These are phyloP conservation scores for Heliconius cydno DNA, from an alignment of 2,888 invertebrate species.

Conservation along the genomic window DNA sequence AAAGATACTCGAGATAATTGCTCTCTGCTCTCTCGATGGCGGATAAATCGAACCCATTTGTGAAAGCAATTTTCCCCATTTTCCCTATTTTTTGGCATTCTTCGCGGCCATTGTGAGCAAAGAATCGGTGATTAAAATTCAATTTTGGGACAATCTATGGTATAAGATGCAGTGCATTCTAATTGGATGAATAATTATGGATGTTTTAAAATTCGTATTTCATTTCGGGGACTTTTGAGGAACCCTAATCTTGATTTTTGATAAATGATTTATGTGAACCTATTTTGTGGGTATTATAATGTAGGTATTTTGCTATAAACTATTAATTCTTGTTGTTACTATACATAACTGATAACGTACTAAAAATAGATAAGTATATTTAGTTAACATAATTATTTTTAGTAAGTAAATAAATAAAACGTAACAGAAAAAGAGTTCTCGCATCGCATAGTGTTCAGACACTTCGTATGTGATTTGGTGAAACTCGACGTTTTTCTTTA, in stretches of 20 bases:
- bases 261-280: background rate
- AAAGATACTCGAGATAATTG: slow-evolving; percentile 83
- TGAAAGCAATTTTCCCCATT: slow-evolving; percentile 76
- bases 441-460: background rate
- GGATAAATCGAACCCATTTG: slow-evolving; percentile 72
- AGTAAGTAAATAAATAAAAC: no score
- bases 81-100: slow-evolving; percentile 81
- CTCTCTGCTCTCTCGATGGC: slow-evolving; percentile 69
- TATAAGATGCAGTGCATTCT: slow-evolving; percentile 78
- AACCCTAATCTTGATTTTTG: background rate
- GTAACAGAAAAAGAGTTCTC: background rate
- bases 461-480: background rate
- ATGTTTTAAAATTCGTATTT: slow-evolving; percentile 24
- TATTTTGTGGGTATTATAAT: no score
- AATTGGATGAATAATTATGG: slow-evolving; percentile 70
- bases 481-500: no score
- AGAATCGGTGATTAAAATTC: slow-evolving; percentile 83
- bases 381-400: no score
- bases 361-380: no score
- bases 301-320: background rate
- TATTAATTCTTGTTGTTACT: background rate
- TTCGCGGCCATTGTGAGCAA: slow-evolving; percentile 75
- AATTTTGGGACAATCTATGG: slow-evolving; percentile 81
- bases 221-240: slow-evolving; percentile 38
- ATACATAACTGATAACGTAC: no score